Conservation (phyloP, 2,888 invertebrate genomes). For the Chymomyza procnemis region DNA sequence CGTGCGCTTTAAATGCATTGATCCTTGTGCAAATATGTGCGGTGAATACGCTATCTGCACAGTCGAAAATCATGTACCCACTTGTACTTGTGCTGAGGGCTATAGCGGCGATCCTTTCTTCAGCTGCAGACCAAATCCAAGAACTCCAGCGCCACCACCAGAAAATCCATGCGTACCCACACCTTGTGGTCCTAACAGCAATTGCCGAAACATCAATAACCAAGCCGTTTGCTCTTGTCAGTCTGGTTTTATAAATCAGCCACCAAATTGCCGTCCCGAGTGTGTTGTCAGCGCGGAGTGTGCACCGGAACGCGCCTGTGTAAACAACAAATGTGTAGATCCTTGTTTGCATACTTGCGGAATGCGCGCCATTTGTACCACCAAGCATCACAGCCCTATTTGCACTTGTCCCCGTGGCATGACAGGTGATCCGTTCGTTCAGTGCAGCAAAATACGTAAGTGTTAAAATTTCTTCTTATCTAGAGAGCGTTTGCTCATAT, state of each 20-base stretch:
- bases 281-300: constrained; percentile 94
- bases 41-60: constrained; percentile 88
- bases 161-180: constrained; percentile 89
- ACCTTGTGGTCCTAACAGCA: constrained; percentile 93
- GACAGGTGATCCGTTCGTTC: constrained; percentile 91
- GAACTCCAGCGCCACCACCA: constrained; percentile 76
- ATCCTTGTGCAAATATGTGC: constrained; percentile 91
- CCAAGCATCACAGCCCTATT: constrained; percentile 91
- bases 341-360: constrained; percentile 94
- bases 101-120: constrained; percentile 91
- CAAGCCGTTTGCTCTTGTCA: constrained; percentile 92
- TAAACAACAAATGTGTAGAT: constrained; percentile 91
- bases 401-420: constrained; percentile 91
- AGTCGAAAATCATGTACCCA: constrained; percentile 88
- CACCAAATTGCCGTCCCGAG: constrained; percentile 90
- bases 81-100: constrained; percentile 86
- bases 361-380: constrained; percentile 89
- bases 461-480: constrained; percentile 43
- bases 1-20: constrained; percentile 88
- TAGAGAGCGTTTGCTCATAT: neutral
- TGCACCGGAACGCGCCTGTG: constrained; percentile 88
- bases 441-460: constrained; percentile 86
- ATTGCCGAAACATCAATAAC: constrained; percentile 87
- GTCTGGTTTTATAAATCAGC: constrained; percentile 87
- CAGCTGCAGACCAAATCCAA: constrained; percentile 82